These are phyloP conservation scores for Schrankia costaestrigalis DNA, from an alignment of 2,888 invertebrate genomes.

Conservation along the genomic window DNA sequence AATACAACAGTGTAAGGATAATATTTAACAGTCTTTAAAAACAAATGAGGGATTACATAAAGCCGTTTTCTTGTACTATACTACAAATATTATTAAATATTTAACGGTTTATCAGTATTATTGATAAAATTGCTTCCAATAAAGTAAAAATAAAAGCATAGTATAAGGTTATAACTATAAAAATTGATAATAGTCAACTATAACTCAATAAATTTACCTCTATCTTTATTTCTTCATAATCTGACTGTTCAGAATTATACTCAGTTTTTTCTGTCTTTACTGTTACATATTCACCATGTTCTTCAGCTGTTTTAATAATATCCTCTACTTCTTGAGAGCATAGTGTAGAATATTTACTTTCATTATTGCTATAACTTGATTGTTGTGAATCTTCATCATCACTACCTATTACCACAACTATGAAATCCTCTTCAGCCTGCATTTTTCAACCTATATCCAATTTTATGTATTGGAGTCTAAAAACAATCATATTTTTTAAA, in stretches of 20 bases:
- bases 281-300: slow-evolving; percentile 38
- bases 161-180: too few species aligned
- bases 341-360: slow-evolving; percentile 16
- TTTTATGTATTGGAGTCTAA: slow-evolving; percentile 10
- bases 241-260: slow-evolving; percentile 8
- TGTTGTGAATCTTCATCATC: slow-evolving; percentile 24
- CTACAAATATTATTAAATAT: too few species aligned
- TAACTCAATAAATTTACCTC: too few species aligned
- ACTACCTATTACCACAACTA: slow-evolving; percentile 35
- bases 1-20: too few species aligned
- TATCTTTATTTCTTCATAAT: not conserved
- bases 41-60: too few species aligned
- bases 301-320: slow-evolving; percentile 39
- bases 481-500: slow-evolving; percentile 6
- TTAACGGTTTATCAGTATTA: too few species aligned
- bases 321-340: slow-evolving; percentile 21
- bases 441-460: slow-evolving; percentile 13
- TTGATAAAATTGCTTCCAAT: too few species aligned
- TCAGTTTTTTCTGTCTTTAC: slow-evolving; percentile 17
- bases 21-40: too few species aligned
- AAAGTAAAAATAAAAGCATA: too few species aligned
- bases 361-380: slow-evolving; percentile 1
- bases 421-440: slow-evolving; percentile 36
- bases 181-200: too few species aligned
- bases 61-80: too few species aligned